phyloP scores from a whole-genome alignment of 2,797 vertebrate genomes.

The Anomalospiza imberbis region DNA sequence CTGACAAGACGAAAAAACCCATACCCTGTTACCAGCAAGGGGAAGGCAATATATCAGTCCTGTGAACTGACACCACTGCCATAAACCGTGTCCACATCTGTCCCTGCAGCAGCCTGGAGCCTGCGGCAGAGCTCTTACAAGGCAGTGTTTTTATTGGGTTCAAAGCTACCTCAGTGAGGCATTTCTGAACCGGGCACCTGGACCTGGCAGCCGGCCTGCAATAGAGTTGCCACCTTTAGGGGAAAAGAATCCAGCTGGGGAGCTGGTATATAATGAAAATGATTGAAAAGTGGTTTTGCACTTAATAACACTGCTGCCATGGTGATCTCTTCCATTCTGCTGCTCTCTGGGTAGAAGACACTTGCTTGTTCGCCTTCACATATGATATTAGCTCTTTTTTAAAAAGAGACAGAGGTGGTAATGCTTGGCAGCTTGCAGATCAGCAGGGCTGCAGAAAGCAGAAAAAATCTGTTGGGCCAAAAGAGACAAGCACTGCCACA shows the following conservation, averaged over 20 bases:
- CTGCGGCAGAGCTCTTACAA: not conserved
- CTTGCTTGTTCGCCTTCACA: slow-evolving; percentile 19
- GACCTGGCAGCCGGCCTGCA: not conserved
- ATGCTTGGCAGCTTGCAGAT: slow-evolving; percentile 29
- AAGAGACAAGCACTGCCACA: not conserved
- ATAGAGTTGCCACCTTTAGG: slow-evolving; percentile 25
- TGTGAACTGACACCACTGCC: not conserved
- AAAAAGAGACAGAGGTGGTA: not conserved
- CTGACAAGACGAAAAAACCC: not conserved
- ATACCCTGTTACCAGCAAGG: not conserved
- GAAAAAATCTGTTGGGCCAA: not conserved
- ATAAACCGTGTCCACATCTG: not conserved
- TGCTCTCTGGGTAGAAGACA: slow-evolving; percentile 30
- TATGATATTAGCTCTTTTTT: slow-evolving; percentile 1
- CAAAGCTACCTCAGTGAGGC: not conserved
- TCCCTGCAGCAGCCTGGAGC: not conserved
- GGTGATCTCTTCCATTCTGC: slow-evolving; percentile 56
- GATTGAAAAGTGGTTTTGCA: slow-evolving; percentile 59
- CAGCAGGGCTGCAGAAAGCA: slow-evolving; percentile 33
- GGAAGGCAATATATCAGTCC: not conserved
- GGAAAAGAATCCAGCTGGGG: slow-evolving; percentile 1
- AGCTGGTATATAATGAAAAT: slow-evolving; percentile 31
- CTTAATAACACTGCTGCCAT: slow-evolving; percentile 60
- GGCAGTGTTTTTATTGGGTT: not conserved
- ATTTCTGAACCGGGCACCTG: not conserved